phyloP scores from a whole-genome alignment of 2,888 invertebrate species.

The Adelphocoris suturalis region DNA sequence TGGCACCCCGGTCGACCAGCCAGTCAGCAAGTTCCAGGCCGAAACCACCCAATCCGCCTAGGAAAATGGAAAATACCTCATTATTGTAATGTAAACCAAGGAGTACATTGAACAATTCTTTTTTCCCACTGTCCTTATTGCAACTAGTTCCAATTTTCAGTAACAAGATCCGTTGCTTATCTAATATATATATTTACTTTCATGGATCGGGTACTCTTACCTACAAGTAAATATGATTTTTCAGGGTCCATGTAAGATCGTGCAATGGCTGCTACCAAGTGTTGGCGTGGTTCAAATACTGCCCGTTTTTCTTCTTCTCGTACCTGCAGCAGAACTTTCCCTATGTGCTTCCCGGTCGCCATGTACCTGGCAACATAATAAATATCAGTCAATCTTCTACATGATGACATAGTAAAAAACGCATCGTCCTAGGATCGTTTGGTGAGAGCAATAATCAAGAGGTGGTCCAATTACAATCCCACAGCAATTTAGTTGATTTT shows the following conservation, averaged over 20 bases:
- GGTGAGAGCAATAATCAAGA: too few species aligned
- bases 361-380: constrained; percentile 82
- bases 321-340: constrained; percentile 95
- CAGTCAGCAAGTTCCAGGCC: constrained; percentile 95
- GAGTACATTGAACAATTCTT: too few species aligned
- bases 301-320: constrained; percentile 86
- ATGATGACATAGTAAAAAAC: not conserved
- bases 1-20: constrained; percentile 93
- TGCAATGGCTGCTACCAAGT: constrained; percentile 88
- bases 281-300: constrained; percentile 79
- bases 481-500: too few species aligned
- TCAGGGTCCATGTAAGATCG: constrained; percentile 91
- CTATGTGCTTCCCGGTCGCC: constrained; percentile 98
- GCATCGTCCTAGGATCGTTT: too few species aligned
- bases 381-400: not conserved
- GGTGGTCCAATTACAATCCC: too few species aligned
- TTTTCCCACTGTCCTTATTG: too few species aligned
- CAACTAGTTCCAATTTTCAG: too few species aligned
- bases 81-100: too few species aligned
- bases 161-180: too few species aligned
- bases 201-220: constrained; percentile 77
- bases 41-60: constrained; percentile 95
- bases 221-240: constrained; percentile 88
- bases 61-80: too few species aligned
- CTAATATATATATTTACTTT: too few species aligned